A percentile compares a stretch with the other conserved stretches of the same genome.
Evolutionary conservation across 1,140 invertebrate species (phyloP).

Genomic region (Anoplolepis gracilipes): DNA sequence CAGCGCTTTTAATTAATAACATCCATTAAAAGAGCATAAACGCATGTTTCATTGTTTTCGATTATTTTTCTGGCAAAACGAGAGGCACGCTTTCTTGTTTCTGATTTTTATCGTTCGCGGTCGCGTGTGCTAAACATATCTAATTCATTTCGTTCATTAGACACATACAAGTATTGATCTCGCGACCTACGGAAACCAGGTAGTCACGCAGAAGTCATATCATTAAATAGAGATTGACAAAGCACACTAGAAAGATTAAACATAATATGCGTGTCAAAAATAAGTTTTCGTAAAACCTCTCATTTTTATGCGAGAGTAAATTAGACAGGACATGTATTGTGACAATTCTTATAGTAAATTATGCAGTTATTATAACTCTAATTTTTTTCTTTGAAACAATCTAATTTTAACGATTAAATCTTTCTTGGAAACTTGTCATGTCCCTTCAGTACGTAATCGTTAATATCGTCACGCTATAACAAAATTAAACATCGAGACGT

Average conservation of each 20-base stretch:
- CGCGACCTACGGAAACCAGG: not conserved
- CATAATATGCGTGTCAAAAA: not conserved
- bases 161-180: not conserved
- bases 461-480: constrained; percentile 26
- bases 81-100: constrained; percentile 12
- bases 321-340: not conserved
- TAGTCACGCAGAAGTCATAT: not conserved
- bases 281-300: not conserved
- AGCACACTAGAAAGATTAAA: not conserved
- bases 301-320: not conserved
- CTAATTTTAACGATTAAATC: constrained; percentile 9
- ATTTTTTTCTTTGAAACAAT: constrained; percentile 7
- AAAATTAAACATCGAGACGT: not conserved
- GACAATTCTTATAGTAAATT: not conserved
- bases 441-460: not conserved
- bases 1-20: constrained; percentile 58
- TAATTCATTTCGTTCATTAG: constrained; percentile 18
- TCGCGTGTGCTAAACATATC: not conserved
- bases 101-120: constrained; percentile 23
- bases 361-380: not conserved
- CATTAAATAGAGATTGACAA: not conserved
- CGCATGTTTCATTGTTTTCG: not conserved
- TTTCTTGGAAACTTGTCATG: constrained; percentile 34
- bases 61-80: not conserved
- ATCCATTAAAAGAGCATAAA: constrained; percentile 19